A percentile compares a stretch with the other conserved stretches of the same genome.
These are phyloP conservation scores for Melipona beecheii DNA, from an alignment of 2,888 invertebrate species.

Conservation along the genomic window DNA sequence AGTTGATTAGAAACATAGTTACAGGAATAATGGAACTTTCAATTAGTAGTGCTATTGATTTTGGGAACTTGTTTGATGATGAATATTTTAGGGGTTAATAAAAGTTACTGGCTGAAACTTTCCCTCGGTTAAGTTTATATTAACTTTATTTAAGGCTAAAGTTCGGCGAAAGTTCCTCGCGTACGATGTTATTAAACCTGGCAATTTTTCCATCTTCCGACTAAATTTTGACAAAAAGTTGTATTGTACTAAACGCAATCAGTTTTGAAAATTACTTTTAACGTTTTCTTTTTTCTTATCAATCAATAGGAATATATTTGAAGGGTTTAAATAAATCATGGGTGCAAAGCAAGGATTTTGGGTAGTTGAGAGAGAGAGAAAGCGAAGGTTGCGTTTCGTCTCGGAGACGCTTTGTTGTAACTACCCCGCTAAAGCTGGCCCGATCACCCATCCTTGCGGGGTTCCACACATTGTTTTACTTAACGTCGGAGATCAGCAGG, in stretches of 20 bases:
- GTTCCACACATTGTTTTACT: too few species aligned
- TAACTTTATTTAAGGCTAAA: neutral
- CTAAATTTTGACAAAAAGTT: neutral
- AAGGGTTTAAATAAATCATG: too few species aligned
- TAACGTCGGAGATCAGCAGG: too few species aligned
- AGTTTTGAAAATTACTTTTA: neutral
- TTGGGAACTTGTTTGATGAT: neutral
- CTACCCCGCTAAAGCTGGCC: too few species aligned
- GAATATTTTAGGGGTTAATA: slow-evolving; percentile 1
- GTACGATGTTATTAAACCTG: neutral
- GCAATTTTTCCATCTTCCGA: neutral
- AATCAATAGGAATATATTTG: neutral
- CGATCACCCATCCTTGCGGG: too few species aligned
- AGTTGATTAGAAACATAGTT: neutral
- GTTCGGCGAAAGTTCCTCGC: neutral
- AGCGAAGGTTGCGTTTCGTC: too few species aligned
- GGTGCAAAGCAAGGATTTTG: too few species aligned
- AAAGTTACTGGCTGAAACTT: neutral
- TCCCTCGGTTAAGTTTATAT: neutral
- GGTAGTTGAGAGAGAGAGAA: too few species aligned
- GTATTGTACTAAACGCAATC: neutral
- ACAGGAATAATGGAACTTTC: neutral
- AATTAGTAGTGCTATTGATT: neutral
- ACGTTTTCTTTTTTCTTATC: neutral
- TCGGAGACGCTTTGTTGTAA: too few species aligned